These are phyloP conservation scores for Smittia aterrima DNA, from an alignment of 2,888 invertebrate species.

Conservation along the genomic window DNA sequence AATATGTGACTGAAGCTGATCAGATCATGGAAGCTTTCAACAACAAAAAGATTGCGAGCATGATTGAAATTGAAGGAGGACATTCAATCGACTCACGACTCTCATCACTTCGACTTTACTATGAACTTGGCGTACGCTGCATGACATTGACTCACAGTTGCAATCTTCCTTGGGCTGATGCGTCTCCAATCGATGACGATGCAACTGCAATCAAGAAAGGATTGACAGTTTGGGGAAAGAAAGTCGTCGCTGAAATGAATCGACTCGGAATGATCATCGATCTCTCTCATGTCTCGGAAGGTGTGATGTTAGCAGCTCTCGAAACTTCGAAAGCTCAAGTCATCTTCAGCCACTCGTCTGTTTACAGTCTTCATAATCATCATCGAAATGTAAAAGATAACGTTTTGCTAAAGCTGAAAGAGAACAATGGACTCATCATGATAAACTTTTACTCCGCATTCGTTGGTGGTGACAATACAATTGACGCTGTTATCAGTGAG, in stretches of 20 bases:
- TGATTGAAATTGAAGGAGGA: conserved; percentile 63
- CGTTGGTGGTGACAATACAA: conserved; percentile 58
- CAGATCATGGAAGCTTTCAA: conserved; percentile 55
- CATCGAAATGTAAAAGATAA: conserved; percentile 62
- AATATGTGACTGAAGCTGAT: conserved; percentile 51
- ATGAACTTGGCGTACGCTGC: conserved; percentile 61
- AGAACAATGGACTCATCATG: conserved; percentile 71
- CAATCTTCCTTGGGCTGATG: conserved; percentile 59
- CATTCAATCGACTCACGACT: conserved; percentile 61
- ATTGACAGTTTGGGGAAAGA: conserved; percentile 48
- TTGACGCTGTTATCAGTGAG: conserved; percentile 68
- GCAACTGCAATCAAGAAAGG: conserved; percentile 19
- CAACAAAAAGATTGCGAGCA: conserved; percentile 58
- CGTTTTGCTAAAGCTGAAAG: conserved; percentile 58
- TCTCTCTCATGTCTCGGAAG: conserved; percentile 59
- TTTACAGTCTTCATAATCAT: conserved; percentile 56
- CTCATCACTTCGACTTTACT: conserved; percentile 58
- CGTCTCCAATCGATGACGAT: conserved; percentile 38
- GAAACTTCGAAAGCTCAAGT: conserved; percentile 58
- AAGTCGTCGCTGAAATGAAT: conserved; percentile 63
- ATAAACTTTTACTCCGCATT: conserved; percentile 69
- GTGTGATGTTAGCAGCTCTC: conserved; percentile 59
- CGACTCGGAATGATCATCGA: conserved; percentile 65
- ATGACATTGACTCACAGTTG: conserved; percentile 63
- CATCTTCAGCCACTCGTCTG: conserved; percentile 63